Base-by-base conservation (phyloP, 1,140 invertebrate genomes). In the Cotesia vestalis region DNA sequence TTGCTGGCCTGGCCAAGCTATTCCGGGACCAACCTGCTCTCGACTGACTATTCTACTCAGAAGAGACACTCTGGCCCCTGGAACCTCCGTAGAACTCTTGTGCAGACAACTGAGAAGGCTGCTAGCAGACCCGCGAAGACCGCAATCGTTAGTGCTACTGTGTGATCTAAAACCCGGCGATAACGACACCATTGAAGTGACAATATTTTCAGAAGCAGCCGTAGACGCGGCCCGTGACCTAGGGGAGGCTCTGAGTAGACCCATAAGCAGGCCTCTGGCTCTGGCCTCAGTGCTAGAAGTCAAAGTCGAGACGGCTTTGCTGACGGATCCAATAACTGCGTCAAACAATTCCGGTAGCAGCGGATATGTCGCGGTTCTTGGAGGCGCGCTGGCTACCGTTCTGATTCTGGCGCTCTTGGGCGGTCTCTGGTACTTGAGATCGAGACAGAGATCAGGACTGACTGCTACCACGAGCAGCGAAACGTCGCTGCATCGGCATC, bases 151-250 rank as follows among this genome's bases (percentile, higher is more conserved):
- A 4, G 91, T 95, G 14, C 82, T 96, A 5, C 88, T 95, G 0
- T 96, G 95, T 81, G 94, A 94, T 80, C 87, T 96, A 5, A 94
- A 95, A 75, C 88, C 88, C 0, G 91, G 91, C 20, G 92, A 92
- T 63, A 93, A 94, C 78, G 94, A 96, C 78, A 93, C 93, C 2
- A 88, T 97, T 57, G 94, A 96, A 86, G 91, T 97, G n/a, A 95
- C 94, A 12, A 88, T 96, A 17, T 87, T 85, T 73, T 87, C 86
- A 52, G 87, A 89, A 12, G 89, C 90, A 12, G 88, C 92, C 2
- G 87, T 90, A 0, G 89, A 90, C 62, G 91, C 90, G 2, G 91
- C 92, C 0, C 79, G 89, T 20, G 87, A 92, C 14, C 81, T 94
- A 8, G 92, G 92, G 4, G 92, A 94, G 78, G 86, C 91, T 0